Evolutionary conservation across 2,797 vertebrate genomes (phyloP).

Genomic region (Malacoraja senta): DNA sequence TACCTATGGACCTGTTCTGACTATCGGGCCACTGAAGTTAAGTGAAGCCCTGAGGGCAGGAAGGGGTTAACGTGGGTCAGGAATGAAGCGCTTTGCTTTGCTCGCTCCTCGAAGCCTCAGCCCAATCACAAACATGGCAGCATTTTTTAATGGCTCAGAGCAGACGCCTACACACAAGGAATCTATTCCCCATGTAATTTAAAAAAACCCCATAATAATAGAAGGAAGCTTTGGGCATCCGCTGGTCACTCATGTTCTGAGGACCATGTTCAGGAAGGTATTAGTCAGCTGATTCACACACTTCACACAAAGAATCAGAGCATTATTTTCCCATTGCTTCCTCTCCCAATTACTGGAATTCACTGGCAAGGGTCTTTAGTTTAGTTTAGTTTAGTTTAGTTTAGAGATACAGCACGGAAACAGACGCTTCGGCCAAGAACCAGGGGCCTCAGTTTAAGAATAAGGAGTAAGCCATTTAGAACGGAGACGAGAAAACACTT

Average conservation of each 20-base stretch:
- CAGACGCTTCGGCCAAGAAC: too few relatives aligned
- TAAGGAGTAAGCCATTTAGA: too few relatives aligned
- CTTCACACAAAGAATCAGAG: constrained; percentile 42
- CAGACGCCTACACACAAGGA: not conserved
- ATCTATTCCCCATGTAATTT: not conserved
- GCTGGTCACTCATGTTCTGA: constrained; percentile 38
- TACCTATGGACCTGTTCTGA: too few relatives aligned
- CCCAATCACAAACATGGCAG: not conserved
- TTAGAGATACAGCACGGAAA: too few relatives aligned
- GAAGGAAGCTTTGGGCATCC: constrained; percentile 28
- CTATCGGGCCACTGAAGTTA: too few relatives aligned
- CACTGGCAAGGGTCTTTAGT: not conserved
- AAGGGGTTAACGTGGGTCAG: not conserved
- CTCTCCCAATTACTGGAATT: constrained; percentile 40
- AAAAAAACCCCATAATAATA: constrained; percentile 22
- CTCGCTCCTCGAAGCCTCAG: not conserved
- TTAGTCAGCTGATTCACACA: constrained; percentile 43
- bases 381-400: not conserved
- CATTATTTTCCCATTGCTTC: constrained; percentile 42
- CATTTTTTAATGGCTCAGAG: not conserved
- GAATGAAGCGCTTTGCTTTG: not conserved
- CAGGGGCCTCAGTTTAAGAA: too few relatives aligned
- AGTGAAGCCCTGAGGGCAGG: not conserved
- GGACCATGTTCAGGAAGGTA: constrained; percentile 43
- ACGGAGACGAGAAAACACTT: too few relatives aligned